A percentile compares a stretch with the other conserved stretches of the same genome.
Evolutionary conservation across 2,797 vertebrate genomes (phyloP).

Genomic region (Acrossocheilus wenchowensis): DNA sequence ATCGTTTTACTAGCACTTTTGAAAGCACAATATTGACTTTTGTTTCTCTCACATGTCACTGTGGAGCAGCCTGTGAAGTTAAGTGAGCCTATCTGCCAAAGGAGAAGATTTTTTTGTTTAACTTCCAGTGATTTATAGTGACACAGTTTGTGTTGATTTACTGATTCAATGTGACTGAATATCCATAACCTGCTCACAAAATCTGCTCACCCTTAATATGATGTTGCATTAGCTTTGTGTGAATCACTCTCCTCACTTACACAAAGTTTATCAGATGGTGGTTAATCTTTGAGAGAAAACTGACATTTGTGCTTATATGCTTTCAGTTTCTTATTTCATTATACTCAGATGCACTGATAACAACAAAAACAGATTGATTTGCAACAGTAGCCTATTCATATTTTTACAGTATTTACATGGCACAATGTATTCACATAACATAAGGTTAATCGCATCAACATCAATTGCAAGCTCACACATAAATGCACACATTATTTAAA

Average conservation of each 20-base stretch:
- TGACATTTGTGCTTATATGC: neutral
- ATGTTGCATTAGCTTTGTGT: neutral
- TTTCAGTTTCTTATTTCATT: neutral
- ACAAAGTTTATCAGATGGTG: neutral
- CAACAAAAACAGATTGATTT: neutral
- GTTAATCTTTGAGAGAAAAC: neutral
- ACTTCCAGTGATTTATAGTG: neutral
- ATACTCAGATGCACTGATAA: neutral
- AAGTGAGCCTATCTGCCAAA: slow-evolving; percentile 46
- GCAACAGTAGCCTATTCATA: neutral
- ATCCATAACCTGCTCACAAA: neutral
- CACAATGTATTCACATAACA: neutral
- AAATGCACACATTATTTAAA: neutral
- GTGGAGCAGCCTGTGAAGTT: slow-evolving; percentile 39
- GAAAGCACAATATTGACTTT: slow-evolving; percentile 61
- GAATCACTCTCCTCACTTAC: neutral
- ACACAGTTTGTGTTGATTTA: slow-evolving; percentile 20
- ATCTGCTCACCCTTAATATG: neutral
- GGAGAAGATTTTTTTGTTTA: slow-evolving; percentile 24
- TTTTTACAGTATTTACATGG: neutral
- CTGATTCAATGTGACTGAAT: slow-evolving; percentile 20
- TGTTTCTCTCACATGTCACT: slow-evolving; percentile 48
- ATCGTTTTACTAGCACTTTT: slow-evolving; percentile 39
- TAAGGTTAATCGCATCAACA: neutral
- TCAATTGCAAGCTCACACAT: neutral